A percentile compares a stretch with the other conserved stretches of the same genome.
These are phyloP conservation scores for Micropoecilia bifurca DNA, from an alignment of 2,797 vertebrate genomes.

Conservation along the genomic window DNA sequence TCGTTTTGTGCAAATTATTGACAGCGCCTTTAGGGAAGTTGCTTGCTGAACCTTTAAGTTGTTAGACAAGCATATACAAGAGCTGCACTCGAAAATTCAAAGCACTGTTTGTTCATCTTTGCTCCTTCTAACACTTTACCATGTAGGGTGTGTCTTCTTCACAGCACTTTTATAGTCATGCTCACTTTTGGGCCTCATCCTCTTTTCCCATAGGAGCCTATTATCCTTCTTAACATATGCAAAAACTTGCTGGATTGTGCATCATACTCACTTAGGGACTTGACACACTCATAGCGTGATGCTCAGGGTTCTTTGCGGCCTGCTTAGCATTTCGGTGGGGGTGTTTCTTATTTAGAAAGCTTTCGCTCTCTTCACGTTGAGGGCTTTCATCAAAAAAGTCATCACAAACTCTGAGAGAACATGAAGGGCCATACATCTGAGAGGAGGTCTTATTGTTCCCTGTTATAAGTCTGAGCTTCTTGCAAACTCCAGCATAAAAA, in stretches of 20 bases:
- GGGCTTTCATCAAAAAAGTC: conserved; percentile 77
- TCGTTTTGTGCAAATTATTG: conserved; percentile 73
- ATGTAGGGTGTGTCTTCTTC: conserved; percentile 63
- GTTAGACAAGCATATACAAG: conserved; percentile 62
- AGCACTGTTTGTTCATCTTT: conserved; percentile 70
- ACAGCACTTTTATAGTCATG: conserved; percentile 65
- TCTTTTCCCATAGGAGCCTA: conserved; percentile 79
- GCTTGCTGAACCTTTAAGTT: conserved; percentile 66
- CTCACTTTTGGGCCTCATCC: conserved; percentile 75
- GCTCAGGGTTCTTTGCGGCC: conserved; percentile 64
- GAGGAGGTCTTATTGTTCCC: conserved; percentile 47
- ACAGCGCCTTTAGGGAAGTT: conserved; percentile 67
- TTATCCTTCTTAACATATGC: conserved; percentile 84
- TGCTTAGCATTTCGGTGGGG: conserved; percentile 67
- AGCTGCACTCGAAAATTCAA: conserved; percentile 63
- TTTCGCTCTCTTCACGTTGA: conserved; percentile 69
- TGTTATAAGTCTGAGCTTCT: conserved; percentile 33
- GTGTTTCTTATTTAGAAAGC: conserved; percentile 77
- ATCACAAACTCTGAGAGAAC: conserved; percentile 74
- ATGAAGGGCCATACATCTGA: conserved; percentile 61
- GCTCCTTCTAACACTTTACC: conserved; percentile 50
- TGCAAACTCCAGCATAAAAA: conserved; percentile 38
- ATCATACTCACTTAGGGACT: conserved; percentile 82
- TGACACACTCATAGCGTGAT: conserved; percentile 77
- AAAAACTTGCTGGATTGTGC: conserved; percentile 78